Base-by-base conservation (phyloP, 2,113 vertebrate species). In the Pavo muticus region DNA sequence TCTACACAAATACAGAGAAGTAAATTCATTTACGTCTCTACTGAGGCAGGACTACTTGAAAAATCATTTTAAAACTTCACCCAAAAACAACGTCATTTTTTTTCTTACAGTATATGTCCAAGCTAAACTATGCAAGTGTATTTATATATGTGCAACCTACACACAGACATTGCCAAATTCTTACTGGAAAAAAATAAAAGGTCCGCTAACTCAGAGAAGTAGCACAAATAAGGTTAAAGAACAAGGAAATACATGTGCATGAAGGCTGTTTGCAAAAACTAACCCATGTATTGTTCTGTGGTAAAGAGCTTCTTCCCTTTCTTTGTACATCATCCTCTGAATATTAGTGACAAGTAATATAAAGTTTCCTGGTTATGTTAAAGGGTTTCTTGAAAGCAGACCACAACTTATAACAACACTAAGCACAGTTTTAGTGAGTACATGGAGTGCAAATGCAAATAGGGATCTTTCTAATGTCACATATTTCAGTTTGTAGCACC, bases 401-500 rank as follows among this genome's bases (percentile, higher is more conserved):
- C 35, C 24, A 84, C 60, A 44, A 68, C 71, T 91, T 80, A 19
- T n/a, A 77, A n/a, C 7, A 79, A 10, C 44, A 56, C 63, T 57
- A 80, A 60, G 84, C 44, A 30, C 11, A 70, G 83, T 18, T 91
- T 67, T 21, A 5, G 48, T 80, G 78, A 25, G 45, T 23, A 6
- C 32, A 67, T 45, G 25, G 81, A 84, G 80, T 24, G 47, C 48
- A 78, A 71, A 86, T 77, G 76, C 88, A 93, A 83, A 91, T 18
- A 19, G 52, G 11, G 50, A 64, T 64, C 57, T 16, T 84, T 42
- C 65, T 72, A 14, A 50, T 50, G 74, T 37, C 63, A 65, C 71
- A 67, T 68, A 80, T 94, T 95, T 88, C 79, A 80, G 64, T 52
- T 50, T 74, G 81, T 37, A 83, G 89, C 37, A 87, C 48, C 84